phyloP scores from a whole-genome alignment of 2,797 vertebrate genomes.

The Cryptoblepharus egeriae region DNA sequence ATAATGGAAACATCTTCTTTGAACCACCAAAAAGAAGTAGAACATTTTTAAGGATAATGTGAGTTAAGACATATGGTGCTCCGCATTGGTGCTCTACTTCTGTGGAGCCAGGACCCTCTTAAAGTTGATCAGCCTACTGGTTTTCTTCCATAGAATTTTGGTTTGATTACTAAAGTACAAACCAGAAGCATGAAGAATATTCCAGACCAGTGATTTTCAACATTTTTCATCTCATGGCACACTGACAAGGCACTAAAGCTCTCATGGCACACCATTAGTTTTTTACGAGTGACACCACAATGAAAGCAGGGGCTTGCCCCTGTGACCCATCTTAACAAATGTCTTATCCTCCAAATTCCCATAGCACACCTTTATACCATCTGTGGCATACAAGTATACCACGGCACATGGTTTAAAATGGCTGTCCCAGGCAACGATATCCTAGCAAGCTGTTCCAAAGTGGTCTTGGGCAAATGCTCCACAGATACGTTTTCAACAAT shows the following conservation, averaged over 20 bases:
- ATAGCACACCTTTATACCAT: too few relatives aligned
- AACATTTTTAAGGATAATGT: neutral
- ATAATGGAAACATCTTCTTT: neutral
- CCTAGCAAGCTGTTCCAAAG: neutral
- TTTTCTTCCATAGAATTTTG: neutral
- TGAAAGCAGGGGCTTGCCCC: too few relatives aligned
- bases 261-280: too few relatives aligned
- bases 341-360: too few relatives aligned
- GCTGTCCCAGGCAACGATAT: neutral
- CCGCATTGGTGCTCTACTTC: neutral
- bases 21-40: neutral
- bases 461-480: neutral
- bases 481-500: neutral
- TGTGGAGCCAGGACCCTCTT: neutral
- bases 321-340: too few relatives aligned
- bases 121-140: neutral
- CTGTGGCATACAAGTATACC: too few relatives aligned
- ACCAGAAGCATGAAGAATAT: neutral
- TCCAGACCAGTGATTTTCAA: too few relatives aligned
- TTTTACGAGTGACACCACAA: too few relatives aligned
- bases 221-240: too few relatives aligned
- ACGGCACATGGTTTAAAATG: too few relatives aligned
- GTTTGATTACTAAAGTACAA: neutral
- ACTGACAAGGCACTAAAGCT: too few relatives aligned
- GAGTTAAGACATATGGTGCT: neutral